Percentiles rank a stretch among this genome's conserved stretches.
Conservation (phyloP, 2,797 vertebrate species). For the Acrossocheilus fasciatus region DNA sequence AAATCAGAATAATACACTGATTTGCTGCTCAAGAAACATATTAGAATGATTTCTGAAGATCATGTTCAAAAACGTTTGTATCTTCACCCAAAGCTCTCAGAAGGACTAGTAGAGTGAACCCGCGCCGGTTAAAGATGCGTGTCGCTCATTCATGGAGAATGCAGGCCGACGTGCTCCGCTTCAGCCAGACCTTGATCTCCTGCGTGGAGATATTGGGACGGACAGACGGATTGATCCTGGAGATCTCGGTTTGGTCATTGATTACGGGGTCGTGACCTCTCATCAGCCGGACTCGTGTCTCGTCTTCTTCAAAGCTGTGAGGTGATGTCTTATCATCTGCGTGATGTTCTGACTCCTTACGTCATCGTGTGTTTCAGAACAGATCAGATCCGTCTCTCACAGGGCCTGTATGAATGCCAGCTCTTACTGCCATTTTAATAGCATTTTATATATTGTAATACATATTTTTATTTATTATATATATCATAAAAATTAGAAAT, state of each 20-base stretch:
- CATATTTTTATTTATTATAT: background rate
- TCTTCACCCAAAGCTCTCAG: background rate
- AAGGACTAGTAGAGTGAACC: background rate
- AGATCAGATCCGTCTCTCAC: background rate
- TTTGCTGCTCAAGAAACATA: too few relatives aligned
- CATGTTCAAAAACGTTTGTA: background rate
- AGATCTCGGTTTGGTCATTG: conserved; percentile 63
- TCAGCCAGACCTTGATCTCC: conserved; percentile 71
- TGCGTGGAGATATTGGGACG: conserved; percentile 71
- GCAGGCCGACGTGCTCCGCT: conserved; percentile 75
- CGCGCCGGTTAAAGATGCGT: conserved; percentile 19
- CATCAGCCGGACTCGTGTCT: conserved; percentile 65
- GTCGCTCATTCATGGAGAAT: conserved; percentile 77
- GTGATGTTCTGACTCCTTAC: background rate
- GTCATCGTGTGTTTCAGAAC: background rate
- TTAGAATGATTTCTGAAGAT: background rate
- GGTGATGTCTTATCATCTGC: conserved; percentile 65
- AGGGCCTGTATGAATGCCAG: background rate
- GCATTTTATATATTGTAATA: too few relatives aligned
- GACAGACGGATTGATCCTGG: conserved; percentile 74
- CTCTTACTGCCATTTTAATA: background rate
- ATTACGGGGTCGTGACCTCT: conserved; percentile 64
- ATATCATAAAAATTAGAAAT: too few relatives aligned
- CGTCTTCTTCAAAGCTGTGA: conserved; percentile 66
- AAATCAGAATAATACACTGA: background rate